phyloP scores from a whole-genome alignment of 2,888 invertebrate species.

The Nymphalis urticae region DNA sequence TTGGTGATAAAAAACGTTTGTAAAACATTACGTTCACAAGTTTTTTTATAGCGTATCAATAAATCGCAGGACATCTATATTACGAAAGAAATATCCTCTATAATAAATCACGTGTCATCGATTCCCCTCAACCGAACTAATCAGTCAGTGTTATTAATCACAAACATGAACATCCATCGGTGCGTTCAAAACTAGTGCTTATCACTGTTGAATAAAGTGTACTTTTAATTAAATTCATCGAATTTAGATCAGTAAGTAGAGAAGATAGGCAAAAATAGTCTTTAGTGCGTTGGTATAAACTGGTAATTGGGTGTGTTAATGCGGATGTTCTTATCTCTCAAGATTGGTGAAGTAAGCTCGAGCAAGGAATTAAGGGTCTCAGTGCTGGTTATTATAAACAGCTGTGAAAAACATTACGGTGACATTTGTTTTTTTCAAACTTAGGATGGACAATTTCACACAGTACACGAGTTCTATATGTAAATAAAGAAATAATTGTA shows the following conservation, averaged over 20 bases:
- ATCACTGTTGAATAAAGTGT: not conserved
- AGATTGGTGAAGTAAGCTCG: not conserved
- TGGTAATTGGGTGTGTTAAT: not conserved
- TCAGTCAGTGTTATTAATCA: constrained; percentile 38
- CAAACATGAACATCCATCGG: constrained; percentile 8
- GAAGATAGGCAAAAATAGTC: not conserved
- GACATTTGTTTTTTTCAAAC: too few relatives aligned
- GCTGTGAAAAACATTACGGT: too few relatives aligned
- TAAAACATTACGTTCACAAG: constrained; percentile 1
- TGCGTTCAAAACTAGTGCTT: constrained; percentile 9
- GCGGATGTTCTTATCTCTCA: not conserved
- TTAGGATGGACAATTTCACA: too few relatives aligned
- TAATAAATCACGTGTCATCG: constrained; percentile 32
- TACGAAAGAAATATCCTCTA: not conserved
- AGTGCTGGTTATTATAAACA: not conserved
- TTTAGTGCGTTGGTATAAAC: not conserved
- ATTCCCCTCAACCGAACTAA: constrained; percentile 36
- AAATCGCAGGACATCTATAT: constrained; percentile 6
- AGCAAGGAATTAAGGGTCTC: not conserved
- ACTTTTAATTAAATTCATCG: not conserved
- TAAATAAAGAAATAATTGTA: too few relatives aligned
- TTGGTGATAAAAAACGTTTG: not conserved
- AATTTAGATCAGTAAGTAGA: not conserved
- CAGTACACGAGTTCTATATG: too few relatives aligned
- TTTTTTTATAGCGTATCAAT: constrained; percentile 1